These are phyloP conservation scores for Arvicanthis niloticus DNA, from an alignment of 2,113 vertebrate species.

Conservation along the genomic window DNA sequence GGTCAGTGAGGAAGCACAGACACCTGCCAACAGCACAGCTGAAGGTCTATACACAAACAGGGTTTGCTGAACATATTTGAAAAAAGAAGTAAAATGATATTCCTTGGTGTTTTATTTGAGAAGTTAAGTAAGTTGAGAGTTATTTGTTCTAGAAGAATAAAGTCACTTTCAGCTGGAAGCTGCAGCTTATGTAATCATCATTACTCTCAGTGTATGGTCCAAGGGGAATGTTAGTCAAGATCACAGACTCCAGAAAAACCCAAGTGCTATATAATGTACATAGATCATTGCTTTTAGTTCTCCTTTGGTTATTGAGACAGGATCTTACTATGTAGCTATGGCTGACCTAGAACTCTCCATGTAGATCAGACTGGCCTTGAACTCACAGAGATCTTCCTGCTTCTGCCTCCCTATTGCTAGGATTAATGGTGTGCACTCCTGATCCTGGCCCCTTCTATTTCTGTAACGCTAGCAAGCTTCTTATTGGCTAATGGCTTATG, in stretches of 20 bases:
- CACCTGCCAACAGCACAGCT: background rate
- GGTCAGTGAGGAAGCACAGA: background rate
- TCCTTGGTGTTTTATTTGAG: background rate
- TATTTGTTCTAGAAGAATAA: background rate
- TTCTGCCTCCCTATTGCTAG: background rate
- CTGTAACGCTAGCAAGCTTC: background rate
- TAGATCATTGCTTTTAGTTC: background rate
- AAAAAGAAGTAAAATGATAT: background rate
- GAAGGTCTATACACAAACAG: background rate
- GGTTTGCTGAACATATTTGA: background rate
- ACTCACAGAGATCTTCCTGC: background rate
- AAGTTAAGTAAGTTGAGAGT: background rate
- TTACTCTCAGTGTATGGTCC: background rate
- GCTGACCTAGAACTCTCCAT: background rate
- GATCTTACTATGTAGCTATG: background rate
- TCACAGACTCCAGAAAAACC: background rate
- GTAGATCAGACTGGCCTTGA: background rate
- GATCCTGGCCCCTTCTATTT: background rate
- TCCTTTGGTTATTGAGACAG: background rate
- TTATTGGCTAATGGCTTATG: background rate
- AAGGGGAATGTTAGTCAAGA: accelerated
- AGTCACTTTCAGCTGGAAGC: background rate
- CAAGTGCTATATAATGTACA: background rate
- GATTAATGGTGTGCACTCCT: background rate
- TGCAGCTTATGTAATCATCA: background rate